phyloP scores from a whole-genome alignment of 92 coral and sea anemone genomes.

The Porites rus region DNA sequence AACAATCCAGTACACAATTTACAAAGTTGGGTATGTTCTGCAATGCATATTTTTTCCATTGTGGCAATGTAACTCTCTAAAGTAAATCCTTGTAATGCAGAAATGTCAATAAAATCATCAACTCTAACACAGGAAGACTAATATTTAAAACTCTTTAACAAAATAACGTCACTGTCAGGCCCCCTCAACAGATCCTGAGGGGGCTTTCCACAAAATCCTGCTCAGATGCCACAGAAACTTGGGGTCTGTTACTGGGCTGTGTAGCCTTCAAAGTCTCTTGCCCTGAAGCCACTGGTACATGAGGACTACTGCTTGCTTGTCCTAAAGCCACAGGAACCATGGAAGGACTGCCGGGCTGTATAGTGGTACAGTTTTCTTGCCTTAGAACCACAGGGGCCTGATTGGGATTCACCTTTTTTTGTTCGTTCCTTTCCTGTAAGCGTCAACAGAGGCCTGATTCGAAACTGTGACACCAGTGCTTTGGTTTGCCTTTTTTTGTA shows the following conservation, averaged over 20 bases:
- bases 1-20: conserved; percentile 37
- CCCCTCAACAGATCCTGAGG: conserved; percentile 23
- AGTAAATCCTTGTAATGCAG: conserved; percentile 43
- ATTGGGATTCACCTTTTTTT: neutral
- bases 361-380: conserved; percentile 44
- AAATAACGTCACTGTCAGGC: conserved; percentile 22
- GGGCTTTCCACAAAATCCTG: conserved; percentile 43
- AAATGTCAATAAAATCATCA: conserved; percentile 48
- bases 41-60: conserved; percentile 31
- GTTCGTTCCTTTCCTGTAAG: neutral
- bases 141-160: conserved; percentile 46
- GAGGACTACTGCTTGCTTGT: conserved; percentile 15
- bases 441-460: neutral
- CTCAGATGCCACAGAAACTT: conserved; percentile 33
- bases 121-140: conserved; percentile 39
- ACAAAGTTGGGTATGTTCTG: conserved; percentile 59
- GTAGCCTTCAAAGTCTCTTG: conserved; percentile 27
- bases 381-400: conserved; percentile 32
- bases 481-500: conserved; percentile 7
- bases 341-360: conserved; percentile 45
- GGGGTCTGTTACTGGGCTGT: conserved; percentile 25
- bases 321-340: conserved; percentile 34
- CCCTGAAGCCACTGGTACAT: conserved; percentile 41
- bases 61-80: conserved; percentile 31
- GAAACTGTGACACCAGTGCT: neutral